Evolutionary conservation across 2,797 vertebrate species (phyloP), one percentile per base, ranked within the genome.

Genomic region (Aratinga solstitialis): DNA sequence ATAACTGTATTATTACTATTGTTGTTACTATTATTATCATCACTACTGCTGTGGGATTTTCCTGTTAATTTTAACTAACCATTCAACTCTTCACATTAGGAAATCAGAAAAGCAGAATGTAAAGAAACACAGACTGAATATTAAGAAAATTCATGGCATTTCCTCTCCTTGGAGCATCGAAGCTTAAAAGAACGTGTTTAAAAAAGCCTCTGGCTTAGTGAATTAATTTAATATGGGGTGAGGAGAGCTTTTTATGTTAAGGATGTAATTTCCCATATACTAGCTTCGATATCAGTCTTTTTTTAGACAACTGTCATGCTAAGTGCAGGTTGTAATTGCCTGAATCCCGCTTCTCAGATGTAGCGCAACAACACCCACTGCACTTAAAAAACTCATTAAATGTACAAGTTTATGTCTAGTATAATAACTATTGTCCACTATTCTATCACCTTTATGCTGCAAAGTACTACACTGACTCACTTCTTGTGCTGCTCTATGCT

Each of bases 1-100:
- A 3, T n/a, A 50, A 5, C 1, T 2, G 0, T 16, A 26, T 29
- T 36, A 13, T 30, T 45, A 45, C 30, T 21, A 4, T 9, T 17
- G 3, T 19, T 51, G 47, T 11, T 34, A n/a, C 29, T 36, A 24
- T 23, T 5, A 34, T 12, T 13, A 20, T 11, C 15, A 34, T 7
- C 53, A 16, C 2, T 62, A 69, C 2, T 59, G 13, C 16, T 27
- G 20, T 13, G 17, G 9, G 27, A 40, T 53, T 75, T 29, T 42
- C 23, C 19, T 61, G 11, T 30, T 78, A 9, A 24, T 81, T 81
- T 42, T 71, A 65, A 27, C 12, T 17, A 63, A 32, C 29, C 5
- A 11, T 7, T 47, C 11, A 61, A 34, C 15, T 63, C 47, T 62
- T 38, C 34, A n/a, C 7, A 30, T 62, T 40, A 76, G 63, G n/a